Percentiles rank a stretch among this genome's conserved stretches.
phyloP scores from a whole-genome alignment of 2,888 invertebrate species.

The Drosophila helvetica region DNA sequence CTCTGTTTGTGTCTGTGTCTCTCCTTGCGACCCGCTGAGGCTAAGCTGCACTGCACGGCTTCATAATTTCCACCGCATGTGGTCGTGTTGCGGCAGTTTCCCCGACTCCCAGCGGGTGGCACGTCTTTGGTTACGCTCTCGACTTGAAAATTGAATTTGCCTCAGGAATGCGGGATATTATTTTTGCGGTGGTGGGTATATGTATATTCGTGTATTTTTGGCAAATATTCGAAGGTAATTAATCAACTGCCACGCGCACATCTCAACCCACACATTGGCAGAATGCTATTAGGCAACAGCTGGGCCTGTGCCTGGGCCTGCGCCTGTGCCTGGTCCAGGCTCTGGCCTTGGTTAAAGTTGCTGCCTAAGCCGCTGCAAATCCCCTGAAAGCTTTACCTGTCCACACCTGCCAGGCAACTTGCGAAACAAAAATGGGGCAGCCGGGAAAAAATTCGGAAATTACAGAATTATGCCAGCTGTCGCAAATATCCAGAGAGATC shows the following conservation, averaged over 20 bases:
- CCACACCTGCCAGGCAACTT: constrained; percentile 63
- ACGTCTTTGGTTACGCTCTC: constrained; percentile 25
- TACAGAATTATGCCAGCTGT: constrained; percentile 77
- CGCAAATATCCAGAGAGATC: constrained; percentile 46
- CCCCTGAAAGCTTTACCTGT: constrained; percentile 68
- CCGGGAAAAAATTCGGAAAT: constrained; percentile 66
- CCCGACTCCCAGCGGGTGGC: constrained; percentile 16
- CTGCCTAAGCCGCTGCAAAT: constrained; percentile 70
- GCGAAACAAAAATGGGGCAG: constrained; percentile 32
- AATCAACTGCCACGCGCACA: constrained; percentile 47
- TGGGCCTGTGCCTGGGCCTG: constrained; percentile 8
- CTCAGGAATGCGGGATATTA: not conserved
- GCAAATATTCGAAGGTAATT: constrained; percentile 45
- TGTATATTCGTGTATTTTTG: constrained; percentile 22
- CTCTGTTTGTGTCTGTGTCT: not conserved
- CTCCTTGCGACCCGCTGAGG: constrained; percentile 14
- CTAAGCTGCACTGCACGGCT: constrained; percentile 66
- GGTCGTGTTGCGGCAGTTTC: constrained; percentile 41
- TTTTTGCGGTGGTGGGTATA: not conserved
- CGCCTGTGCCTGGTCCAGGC: not conserved
- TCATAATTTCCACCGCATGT: constrained; percentile 73
- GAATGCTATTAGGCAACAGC: constrained; percentile 41
- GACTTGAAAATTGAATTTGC: constrained; percentile 29
- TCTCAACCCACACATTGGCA: constrained; percentile 10
- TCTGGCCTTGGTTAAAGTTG: constrained; percentile 68